phyloP scores from a whole-genome alignment of 2,113 vertebrate species.

The Zosterops hypoxanthus region DNA sequence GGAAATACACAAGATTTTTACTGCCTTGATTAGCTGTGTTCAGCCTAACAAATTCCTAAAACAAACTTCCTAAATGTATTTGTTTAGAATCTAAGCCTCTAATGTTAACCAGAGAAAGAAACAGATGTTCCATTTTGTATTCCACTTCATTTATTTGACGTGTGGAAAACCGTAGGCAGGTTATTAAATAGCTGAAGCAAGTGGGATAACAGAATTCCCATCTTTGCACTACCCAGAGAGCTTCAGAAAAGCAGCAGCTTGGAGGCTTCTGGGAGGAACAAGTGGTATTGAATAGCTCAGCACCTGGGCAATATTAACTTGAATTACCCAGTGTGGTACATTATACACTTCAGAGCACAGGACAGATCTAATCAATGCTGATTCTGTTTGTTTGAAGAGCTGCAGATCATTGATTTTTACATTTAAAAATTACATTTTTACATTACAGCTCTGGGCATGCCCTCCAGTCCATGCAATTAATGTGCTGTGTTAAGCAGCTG shows the following conservation, averaged over 20 bases:
- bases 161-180: constrained; percentile 49
- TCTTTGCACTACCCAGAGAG: neutral
- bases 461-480: neutral
- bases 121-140: constrained; percentile 61
- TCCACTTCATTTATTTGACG: constrained; percentile 59
- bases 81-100: constrained; percentile 37
- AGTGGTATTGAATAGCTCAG: constrained; percentile 11
- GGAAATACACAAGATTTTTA: constrained; percentile 48
- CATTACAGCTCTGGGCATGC: neutral
- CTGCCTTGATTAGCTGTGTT: constrained; percentile 58
- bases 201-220: constrained; percentile 33
- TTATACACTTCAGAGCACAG: neutral
- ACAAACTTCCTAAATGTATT: constrained; percentile 57
- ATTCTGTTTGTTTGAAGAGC: constrained; percentile 30
- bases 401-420: neutral
- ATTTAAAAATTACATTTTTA: neutral
- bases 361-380: neutral
- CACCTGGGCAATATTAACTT: constrained; percentile 35
- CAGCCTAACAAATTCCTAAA: constrained; percentile 52
- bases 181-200: constrained; percentile 45
- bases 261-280: neutral
- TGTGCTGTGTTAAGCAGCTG: neutral
- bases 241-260: constrained; percentile 12
- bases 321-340: neutral
- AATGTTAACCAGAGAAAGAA: constrained; percentile 49